Conservation (phyloP, 2,888 invertebrate genomes). For the Conomelus anceps region DNA sequence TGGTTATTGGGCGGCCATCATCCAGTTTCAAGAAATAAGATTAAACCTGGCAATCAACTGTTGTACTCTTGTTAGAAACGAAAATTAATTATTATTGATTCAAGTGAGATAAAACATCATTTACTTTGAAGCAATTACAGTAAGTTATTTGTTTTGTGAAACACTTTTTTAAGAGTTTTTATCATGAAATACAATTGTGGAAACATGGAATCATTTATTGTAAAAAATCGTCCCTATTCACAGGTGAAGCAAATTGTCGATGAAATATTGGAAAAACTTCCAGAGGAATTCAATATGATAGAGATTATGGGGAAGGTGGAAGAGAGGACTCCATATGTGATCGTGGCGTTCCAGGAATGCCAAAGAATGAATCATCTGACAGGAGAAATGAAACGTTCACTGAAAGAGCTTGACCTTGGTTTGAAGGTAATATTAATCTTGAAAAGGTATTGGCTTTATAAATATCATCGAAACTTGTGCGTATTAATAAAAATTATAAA, state of each 20-base stretch:
- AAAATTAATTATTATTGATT: no score
- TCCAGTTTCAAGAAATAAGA: no score
- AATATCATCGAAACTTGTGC: no score
- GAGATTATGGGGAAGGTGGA: conserved; percentile 95
- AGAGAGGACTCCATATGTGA: conserved; percentile 92
- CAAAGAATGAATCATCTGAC: conserved; percentile 93
- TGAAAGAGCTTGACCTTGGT: conserved; percentile 87
- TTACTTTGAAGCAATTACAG: no score
- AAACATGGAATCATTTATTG: neutral
- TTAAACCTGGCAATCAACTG: no score
- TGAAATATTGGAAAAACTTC: conserved; percentile 89
- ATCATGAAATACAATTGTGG: conserved; percentile 13
- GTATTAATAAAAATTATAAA: no score
- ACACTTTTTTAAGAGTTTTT: neutral
- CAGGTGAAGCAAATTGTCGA: conserved; percentile 90
- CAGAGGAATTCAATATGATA: conserved; percentile 91
- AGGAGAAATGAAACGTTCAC: conserved; percentile 80
- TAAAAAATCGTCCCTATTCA: neutral
- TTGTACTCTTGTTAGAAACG: no score
- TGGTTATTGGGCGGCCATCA: no score
- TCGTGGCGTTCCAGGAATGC: conserved; percentile 92
- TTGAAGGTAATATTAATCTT: conserved; percentile 66
- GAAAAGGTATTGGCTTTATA: no score
- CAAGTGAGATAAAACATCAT: no score
- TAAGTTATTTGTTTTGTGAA: no score